These are phyloP conservation scores for Trissolcus brochymenae DNA, from an alignment of 2,888 invertebrate genomes.

Conservation along the genomic window DNA sequence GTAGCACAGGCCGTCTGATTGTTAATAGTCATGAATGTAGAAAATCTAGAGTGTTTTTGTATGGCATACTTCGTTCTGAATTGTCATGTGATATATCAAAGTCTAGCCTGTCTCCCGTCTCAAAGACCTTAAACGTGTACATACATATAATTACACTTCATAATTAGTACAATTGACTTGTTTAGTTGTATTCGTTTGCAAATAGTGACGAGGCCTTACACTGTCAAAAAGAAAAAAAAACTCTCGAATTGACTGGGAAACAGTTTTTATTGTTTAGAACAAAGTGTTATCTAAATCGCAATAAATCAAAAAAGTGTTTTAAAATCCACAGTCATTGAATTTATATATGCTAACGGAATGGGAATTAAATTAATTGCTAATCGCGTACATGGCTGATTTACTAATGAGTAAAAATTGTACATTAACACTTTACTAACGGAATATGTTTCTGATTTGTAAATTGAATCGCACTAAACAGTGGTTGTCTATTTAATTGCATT, in stretches of 20 bases:
- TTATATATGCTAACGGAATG: too few relatives aligned
- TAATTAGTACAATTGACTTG: slow-evolving; percentile 24
- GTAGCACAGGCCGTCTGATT: slow-evolving; percentile 30
- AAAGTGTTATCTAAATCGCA: background rate
- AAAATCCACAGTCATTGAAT: too few relatives aligned
- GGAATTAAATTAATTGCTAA: background rate
- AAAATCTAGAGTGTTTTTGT: slow-evolving; percentile 22
- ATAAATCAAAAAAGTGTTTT: too few relatives aligned
- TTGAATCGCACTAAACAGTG: background rate
- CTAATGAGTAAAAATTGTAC: too few relatives aligned
- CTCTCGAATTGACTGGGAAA: slow-evolving; percentile 10
- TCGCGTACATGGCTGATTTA: background rate
- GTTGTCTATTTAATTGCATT: too few relatives aligned
- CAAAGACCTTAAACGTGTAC: slow-evolving; percentile 34
- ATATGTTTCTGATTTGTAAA: background rate
- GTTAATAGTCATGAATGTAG: slow-evolving; percentile 36
- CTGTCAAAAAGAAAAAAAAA: slow-evolving; percentile 10
- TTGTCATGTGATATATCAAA: slow-evolving; percentile 47
- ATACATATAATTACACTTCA: slow-evolving; percentile 32
- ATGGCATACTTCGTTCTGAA: slow-evolving; percentile 26
- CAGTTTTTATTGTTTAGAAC: slow-evolving; percentile 11
- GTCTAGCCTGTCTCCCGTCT: slow-evolving; percentile 42
- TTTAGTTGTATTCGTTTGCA: slow-evolving; percentile 13
- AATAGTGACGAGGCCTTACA: slow-evolving; percentile 33
- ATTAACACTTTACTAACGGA: background rate